Percentiles rank a stretch among this genome's conserved stretches.
Evolutionary conservation across 1,140 invertebrate genomes (phyloP).

Genomic region (Ptiloglossa arizonensis): DNA sequence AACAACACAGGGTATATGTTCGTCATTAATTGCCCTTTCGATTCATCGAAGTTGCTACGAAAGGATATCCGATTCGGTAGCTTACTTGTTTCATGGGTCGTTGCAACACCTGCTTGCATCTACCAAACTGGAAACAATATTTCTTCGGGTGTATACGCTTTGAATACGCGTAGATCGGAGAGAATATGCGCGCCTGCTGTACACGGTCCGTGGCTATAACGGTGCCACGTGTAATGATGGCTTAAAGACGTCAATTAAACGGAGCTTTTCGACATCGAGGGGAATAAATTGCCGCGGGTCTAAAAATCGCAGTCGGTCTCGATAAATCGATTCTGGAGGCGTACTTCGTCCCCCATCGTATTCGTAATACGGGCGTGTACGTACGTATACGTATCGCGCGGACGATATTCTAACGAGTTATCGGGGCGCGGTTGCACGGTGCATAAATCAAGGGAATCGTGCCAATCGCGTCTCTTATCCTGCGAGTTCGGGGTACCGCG

Average conservation of each 20-base stretch:
- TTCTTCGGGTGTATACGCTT: too few species aligned
- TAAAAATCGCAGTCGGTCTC: neutral
- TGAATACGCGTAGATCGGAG: too few species aligned
- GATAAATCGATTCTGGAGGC: neutral
- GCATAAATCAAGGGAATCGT: slow-evolving; percentile 47
- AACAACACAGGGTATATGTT: too few species aligned
- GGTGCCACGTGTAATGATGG: neutral
- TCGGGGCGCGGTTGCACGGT: slow-evolving; percentile 8
- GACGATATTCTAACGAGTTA: slow-evolving; percentile 33
- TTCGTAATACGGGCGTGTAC: neutral
- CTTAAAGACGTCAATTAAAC: slow-evolving; percentile 5
- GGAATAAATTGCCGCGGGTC: neutral
- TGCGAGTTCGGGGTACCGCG: neutral
- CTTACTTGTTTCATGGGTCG: too few species aligned
- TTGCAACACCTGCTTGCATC: too few species aligned
- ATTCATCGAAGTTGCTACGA: too few species aligned
- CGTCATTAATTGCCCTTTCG: too few species aligned
- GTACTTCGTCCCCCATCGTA: neutral
- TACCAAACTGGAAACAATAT: too few species aligned
- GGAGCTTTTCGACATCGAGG: neutral
- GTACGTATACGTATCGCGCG: neutral
- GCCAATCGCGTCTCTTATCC: slow-evolving; percentile 12
- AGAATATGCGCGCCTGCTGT: too few species aligned
- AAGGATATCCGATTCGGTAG: too few species aligned
- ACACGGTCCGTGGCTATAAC: neutral